phyloP scores from a whole-genome alignment of 2,797 vertebrate species.

The Muscicapa striata region DNA sequence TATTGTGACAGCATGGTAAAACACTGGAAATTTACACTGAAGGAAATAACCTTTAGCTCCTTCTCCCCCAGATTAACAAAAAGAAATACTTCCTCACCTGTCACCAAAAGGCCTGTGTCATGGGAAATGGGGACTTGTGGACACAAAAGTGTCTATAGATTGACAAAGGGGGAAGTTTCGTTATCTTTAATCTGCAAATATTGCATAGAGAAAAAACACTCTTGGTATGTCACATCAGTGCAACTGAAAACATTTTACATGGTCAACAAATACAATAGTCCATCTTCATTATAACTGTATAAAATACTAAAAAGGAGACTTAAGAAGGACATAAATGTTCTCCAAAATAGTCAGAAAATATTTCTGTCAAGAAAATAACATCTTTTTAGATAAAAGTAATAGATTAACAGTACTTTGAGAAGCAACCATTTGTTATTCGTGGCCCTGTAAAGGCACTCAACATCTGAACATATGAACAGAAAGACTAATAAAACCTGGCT shows the following conservation, averaged over 20 bases:
- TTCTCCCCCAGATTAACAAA: background rate
- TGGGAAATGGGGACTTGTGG: background rate
- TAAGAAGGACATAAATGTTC: conserved; percentile 8
- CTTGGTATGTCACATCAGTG: background rate
- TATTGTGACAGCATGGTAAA: background rate
- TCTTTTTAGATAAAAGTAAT: conserved; percentile 39
- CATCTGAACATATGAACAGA: background rate
- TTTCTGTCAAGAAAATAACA: conserved; percentile 54
- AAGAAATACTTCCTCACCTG: background rate
- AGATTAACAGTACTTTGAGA: conserved; percentile 50
- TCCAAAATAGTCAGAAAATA: conserved; percentile 50
- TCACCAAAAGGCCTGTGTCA: background rate
- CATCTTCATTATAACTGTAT: background rate
- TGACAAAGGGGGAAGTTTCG: background rate
- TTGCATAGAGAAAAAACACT: conserved; percentile 1
- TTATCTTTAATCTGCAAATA: conserved; percentile 27
- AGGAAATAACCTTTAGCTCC: background rate
- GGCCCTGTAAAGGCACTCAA: conserved; percentile 67
- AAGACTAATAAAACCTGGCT: conserved; percentile 12
- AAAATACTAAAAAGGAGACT: conserved; percentile 16
- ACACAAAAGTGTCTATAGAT: background rate
- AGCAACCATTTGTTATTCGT: conserved; percentile 43
- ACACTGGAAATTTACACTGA: background rate
- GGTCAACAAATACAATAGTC: background rate
- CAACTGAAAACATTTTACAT: background rate